Conservation (phyloP, 2,797 vertebrate genomes). For the Falco berigora region DNA sequence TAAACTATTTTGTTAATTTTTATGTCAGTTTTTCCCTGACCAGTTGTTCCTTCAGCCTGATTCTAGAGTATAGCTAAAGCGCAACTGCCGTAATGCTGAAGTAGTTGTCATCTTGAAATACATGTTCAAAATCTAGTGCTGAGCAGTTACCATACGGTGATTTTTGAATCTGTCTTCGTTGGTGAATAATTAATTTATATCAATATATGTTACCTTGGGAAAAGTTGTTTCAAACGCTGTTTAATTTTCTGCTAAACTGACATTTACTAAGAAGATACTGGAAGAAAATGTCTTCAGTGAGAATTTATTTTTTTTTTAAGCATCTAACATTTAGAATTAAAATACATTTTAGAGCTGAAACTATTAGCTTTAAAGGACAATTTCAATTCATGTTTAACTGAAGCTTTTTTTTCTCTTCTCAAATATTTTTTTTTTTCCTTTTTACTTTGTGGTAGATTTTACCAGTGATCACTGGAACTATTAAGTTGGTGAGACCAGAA, state of each 20-base stretch:
- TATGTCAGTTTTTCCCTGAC: neutral
- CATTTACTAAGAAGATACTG: neutral
- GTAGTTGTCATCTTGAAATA: neutral
- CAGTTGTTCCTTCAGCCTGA: neutral
- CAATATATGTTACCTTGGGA: neutral
- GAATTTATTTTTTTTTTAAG: neutral
- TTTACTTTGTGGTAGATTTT: neutral
- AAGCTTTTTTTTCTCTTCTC: neutral
- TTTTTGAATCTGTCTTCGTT: neutral
- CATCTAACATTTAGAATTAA: neutral
- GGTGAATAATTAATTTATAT: slow-evolving; percentile 23
- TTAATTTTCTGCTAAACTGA: slow-evolving; percentile 9
- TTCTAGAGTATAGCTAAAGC: neutral
- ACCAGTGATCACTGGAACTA: neutral
- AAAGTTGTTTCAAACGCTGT: neutral
- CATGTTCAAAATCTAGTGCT: neutral
- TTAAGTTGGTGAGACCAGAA: neutral
- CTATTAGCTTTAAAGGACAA: neutral
- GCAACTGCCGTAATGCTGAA: neutral
- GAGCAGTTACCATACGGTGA: neutral
- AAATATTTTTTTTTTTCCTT: neutral
- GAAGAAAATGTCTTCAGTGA: neutral
- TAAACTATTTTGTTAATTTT: neutral
- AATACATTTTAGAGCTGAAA: neutral
- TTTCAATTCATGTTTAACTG: neutral